These are phyloP conservation scores for Criorhina ranunculi DNA, from an alignment of 2,888 invertebrate species.

Conservation along the genomic window DNA sequence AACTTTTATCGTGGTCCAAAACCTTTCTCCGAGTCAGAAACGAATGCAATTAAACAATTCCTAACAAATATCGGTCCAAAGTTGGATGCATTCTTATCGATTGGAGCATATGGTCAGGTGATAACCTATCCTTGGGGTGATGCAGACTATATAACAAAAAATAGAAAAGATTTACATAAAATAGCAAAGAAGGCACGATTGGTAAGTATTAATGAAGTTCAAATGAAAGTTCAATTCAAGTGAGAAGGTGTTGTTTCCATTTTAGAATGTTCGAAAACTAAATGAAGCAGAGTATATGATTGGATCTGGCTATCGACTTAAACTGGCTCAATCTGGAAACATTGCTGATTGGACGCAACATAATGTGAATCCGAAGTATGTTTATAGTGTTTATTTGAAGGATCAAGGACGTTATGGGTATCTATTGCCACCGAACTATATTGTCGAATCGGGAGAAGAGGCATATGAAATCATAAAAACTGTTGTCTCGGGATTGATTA, in stretches of 20 bases:
- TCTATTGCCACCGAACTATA: constrained; percentile 82
- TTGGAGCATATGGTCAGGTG: constrained; percentile 85
- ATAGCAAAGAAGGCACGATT: constrained; percentile 79
- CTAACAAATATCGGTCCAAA: constrained; percentile 81
- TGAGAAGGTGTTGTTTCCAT: not conserved
- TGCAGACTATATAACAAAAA: constrained; percentile 81
- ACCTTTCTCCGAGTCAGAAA: constrained; percentile 95
- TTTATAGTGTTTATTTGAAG: constrained; percentile 81
- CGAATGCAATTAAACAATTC: constrained; percentile 87
- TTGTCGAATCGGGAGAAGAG: constrained; percentile 82
- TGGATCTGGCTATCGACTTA: constrained; percentile 81
- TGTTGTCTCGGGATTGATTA: constrained; percentile 79
- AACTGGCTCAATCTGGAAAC: constrained; percentile 82
- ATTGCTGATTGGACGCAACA: constrained; percentile 83
- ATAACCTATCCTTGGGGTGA: constrained; percentile 84
- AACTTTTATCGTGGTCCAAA: constrained; percentile 91
- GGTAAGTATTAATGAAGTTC: constrained; percentile 62
- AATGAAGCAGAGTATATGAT: constrained; percentile 81
- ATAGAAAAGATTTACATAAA: constrained; percentile 79
- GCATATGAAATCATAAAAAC: constrained; percentile 81
- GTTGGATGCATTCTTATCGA: constrained; percentile 81
- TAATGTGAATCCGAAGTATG: constrained; percentile 80
- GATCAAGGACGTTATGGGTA: constrained; percentile 84
- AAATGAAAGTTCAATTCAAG: not conserved
- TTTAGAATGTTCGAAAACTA: constrained; percentile 80